Evolutionary conservation across 2,888 invertebrate genomes (phyloP), one percentile per base, ranked within the genome.

Genomic region (Rosalia funebris): DNA sequence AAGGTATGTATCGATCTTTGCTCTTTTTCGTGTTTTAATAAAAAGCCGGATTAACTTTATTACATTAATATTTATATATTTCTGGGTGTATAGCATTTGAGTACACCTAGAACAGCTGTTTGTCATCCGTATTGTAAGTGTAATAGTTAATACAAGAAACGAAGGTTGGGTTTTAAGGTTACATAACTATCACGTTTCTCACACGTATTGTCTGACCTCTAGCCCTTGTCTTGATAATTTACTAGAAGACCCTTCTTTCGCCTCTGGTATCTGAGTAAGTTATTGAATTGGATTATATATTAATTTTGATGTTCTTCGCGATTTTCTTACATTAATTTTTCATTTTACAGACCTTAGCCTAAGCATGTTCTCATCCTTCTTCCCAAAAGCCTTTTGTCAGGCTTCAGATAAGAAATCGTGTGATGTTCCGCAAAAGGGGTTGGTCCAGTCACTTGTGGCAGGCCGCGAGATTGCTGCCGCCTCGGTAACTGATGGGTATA

Each of bases 381-480:
- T 45, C 11, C 7, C 45, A 7, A 11, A 12, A 31, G 45, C 12
- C 9, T 4, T 12, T 7, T 45, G 45, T 12, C 45, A 31, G 14
- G 34, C 34, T 11, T 14, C 45, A 12, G 20, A 20, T 7, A n/a
- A 20, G 1, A 42, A 42, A 45, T 19, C 19, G 2, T 25, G 11
- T 3, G 25, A 45, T 10, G 25, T 45, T 7, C 45, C 14, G 2
- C 11, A 31, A 44, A 74, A 76, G 11, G 75, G 77, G 11, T 68
- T 79, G 2, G 75, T 78, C n/a, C 72, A 75, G 59, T 77, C 78
- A 2, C 64, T 79, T n/a, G 77, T 75, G n/a, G 71, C 77, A 37
- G 76, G 77, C 25, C 71, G 80, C 50, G 72, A 72, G 14, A 80
- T 81, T 17, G 79, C 80, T 1, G 65, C 60, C 5, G 61, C 53